A percentile compares a stretch with the other conserved stretches of the same genome.
These are phyloP conservation scores for Baryphthengus martii DNA, from an alignment of 2,113 vertebrate species.

Conservation along the genomic window DNA sequence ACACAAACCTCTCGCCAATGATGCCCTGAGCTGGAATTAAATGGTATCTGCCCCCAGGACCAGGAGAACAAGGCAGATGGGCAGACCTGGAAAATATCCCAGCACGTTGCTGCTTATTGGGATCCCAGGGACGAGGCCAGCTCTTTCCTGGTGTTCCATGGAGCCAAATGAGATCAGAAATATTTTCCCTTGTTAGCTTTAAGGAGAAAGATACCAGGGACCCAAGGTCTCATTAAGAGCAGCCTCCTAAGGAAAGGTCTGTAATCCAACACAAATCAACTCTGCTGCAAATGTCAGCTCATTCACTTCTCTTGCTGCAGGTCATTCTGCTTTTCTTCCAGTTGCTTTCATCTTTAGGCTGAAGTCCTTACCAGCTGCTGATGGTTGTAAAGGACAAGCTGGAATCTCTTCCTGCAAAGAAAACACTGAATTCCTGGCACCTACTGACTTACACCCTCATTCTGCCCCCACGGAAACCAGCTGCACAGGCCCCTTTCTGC, in stretches of 20 bases:
- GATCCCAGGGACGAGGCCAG: neutral
- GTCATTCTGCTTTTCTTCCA: neutral
- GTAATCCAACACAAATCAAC: slow-evolving; percentile 31
- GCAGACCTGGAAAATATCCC: neutral
- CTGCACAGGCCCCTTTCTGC: neutral
- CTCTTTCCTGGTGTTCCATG: neutral
- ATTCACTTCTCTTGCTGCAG: neutral
- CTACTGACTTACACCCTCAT: neutral
- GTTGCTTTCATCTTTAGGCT: neutral
- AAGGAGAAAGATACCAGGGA: neutral
- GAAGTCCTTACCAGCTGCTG: neutral
- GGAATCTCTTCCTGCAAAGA: neutral
- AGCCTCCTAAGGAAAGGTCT: neutral
- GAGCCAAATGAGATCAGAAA: neutral
- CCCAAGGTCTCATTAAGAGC: neutral
- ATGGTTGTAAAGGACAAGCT: neutral
- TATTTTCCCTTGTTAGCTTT: neutral
- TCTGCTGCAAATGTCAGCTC: neutral
- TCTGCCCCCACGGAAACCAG: neutral
- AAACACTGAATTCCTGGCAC: neutral
- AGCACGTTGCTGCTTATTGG: neutral
- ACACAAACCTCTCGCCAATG: rapidly evolving
- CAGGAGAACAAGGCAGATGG: neutral
- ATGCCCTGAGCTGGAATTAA: neutral
- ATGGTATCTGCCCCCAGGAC: neutral